Conservation (phyloP, 2,888 invertebrate genomes). For the Sylvicola cinctus region DNA sequence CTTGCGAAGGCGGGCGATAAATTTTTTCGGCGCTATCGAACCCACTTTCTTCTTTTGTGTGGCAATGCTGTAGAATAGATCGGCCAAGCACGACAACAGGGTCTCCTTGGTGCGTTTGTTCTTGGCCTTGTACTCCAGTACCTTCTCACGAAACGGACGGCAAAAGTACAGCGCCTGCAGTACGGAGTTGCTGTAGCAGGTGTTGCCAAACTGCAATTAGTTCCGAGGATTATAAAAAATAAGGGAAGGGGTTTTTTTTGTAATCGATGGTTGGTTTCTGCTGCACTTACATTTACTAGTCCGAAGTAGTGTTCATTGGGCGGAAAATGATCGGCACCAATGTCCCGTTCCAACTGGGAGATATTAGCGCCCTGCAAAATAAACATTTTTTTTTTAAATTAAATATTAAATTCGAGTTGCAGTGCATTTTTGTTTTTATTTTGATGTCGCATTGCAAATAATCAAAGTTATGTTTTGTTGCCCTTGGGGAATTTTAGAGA, state of each 20-base stretch:
- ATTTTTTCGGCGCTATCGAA: constrained; percentile 98
- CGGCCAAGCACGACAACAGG: constrained; percentile 89
- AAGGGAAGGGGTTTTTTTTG: constrained; percentile 2
- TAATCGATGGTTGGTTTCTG: too few species aligned
- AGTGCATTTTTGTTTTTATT: too few species aligned
- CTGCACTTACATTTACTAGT: constrained; percentile 90
- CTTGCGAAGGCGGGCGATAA: constrained; percentile 91
- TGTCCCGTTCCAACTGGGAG: constrained; percentile 97
- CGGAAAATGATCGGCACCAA: constrained; percentile 95
- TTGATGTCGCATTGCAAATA: too few species aligned
- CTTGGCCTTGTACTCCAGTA: constrained; percentile 92
- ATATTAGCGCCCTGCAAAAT: constrained; percentile 95
- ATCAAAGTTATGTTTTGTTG: too few species aligned
- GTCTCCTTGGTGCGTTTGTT: constrained; percentile 94
- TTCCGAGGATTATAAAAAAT: constrained; percentile 7
- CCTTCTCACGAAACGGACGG: constrained; percentile 96
- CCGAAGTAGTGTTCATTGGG: constrained; percentile 99
- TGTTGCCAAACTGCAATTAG: constrained; percentile 84
- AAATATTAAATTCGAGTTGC: too few species aligned
- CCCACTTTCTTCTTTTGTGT: constrained; percentile 99
- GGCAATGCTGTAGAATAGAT: constrained; percentile 96
- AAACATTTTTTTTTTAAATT: too few species aligned
- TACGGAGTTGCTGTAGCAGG: constrained; percentile 99
- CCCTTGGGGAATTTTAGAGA: too few species aligned
- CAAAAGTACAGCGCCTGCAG: constrained; percentile 99